These are phyloP conservation scores for Cheilinus undulatus DNA, from an alignment of 2,113 vertebrate species.

Conservation along the genomic window DNA sequence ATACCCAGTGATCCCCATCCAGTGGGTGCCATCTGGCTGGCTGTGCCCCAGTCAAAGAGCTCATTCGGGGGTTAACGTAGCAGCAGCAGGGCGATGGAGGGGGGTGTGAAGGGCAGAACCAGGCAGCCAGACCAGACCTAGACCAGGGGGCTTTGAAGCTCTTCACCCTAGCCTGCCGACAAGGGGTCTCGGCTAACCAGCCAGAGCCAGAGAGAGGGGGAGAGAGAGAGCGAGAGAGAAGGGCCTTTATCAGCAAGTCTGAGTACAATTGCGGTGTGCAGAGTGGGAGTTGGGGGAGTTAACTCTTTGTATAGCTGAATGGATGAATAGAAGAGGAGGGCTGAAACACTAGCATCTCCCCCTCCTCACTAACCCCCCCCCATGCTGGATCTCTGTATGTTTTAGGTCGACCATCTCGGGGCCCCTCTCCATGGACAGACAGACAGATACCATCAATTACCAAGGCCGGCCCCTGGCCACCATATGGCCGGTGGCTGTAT, in stretches of 20 bases:
- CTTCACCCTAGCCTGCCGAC: constrained; percentile 64
- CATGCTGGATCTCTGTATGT: constrained; percentile 80
- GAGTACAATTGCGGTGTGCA: constrained; percentile 76
- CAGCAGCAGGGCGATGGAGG: constrained; percentile 55
- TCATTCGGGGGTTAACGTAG: constrained; percentile 71
- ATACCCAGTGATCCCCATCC: constrained; percentile 56
- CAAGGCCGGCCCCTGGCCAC: constrained; percentile 77
- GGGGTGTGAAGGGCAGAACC: constrained; percentile 50
- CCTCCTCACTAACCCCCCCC: constrained; percentile 56
- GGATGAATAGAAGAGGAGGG: constrained; percentile 82
- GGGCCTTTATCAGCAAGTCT: constrained; percentile 69
- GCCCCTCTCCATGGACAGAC: constrained; percentile 70
- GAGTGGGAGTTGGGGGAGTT: constrained; percentile 81
- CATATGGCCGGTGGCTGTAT: constrained; percentile 88
- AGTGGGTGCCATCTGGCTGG: constrained; percentile 79
- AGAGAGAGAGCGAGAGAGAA: neutral
- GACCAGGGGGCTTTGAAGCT: constrained; percentile 70
- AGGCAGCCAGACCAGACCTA: constrained; percentile 55
- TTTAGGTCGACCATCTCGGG: constrained; percentile 73
- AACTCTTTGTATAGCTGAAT: constrained; percentile 82
- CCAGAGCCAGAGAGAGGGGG: constrained; percentile 46
- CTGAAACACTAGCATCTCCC: constrained; percentile 85
- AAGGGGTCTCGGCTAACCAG: constrained; percentile 63
- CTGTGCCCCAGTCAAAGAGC: constrained; percentile 71
- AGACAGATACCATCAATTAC: constrained; percentile 86